Conservation (phyloP, 2,888 invertebrate genomes). For the Oxyteleia sp. region DNA sequence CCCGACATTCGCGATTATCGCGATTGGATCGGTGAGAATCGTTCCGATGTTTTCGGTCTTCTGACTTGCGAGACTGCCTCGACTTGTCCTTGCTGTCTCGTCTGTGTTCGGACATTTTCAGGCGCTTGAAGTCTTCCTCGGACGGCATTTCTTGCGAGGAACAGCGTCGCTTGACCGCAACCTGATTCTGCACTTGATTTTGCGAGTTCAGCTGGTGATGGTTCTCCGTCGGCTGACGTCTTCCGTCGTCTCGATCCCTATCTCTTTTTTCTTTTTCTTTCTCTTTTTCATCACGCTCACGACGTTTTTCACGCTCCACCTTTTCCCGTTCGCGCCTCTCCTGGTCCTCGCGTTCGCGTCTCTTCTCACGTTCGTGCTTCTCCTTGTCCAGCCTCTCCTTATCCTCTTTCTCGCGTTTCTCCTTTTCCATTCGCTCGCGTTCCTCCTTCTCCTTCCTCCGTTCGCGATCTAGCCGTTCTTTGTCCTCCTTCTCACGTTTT, state of each 20-base stretch:
- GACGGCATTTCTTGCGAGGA: slow-evolving; percentile 92
- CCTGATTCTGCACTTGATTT: slow-evolving; percentile 87
- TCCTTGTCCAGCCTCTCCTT: too few relatives aligned
- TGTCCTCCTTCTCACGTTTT: slow-evolving; percentile 80
- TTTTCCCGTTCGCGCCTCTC: slow-evolving; percentile 87
- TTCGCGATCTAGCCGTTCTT: slow-evolving; percentile 86
- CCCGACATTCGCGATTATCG: slow-evolving; percentile 83
- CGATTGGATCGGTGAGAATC: slow-evolving; percentile 86
- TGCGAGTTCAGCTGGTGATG: slow-evolving; percentile 80
- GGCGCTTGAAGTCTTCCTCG: slow-evolving; percentile 90
- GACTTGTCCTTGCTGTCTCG: slow-evolving; percentile 92
- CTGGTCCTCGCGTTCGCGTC: slow-evolving; percentile 86
- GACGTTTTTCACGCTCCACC: slow-evolving; percentile 86
- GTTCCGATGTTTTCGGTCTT: slow-evolving; percentile 85
- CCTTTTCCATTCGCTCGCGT: slow-evolving; percentile 82
- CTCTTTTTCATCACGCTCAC: slow-evolving; percentile 86
- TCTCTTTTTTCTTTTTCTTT: too few relatives aligned
- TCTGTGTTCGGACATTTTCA: slow-evolving; percentile 89
- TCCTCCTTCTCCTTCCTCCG: slow-evolving; percentile 87
- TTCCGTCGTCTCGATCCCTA: slow-evolving; percentile 85
- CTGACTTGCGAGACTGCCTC: slow-evolving; percentile 84
- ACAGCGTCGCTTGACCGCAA: slow-evolving; percentile 92
- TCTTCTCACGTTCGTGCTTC: slow-evolving; percentile 85
- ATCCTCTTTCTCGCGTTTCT: slow-evolving; percentile 85
- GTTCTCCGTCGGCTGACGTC: slow-evolving; percentile 85